phyloP scores from a whole-genome alignment of 2,888 invertebrate genomes.

The Chydorus sphaericus region DNA sequence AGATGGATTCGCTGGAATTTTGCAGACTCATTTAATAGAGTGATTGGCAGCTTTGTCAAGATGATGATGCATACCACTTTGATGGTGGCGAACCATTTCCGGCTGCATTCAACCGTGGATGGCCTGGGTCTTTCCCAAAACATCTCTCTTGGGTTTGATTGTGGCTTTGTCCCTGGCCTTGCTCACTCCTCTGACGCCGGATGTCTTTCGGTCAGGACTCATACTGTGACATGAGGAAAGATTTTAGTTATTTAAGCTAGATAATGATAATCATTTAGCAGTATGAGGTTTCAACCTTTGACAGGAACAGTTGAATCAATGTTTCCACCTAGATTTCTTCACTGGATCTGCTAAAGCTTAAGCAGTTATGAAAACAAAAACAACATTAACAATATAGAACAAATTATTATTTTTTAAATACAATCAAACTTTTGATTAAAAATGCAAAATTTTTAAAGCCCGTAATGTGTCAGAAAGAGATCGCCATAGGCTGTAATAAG shows the following conservation, averaged over 20 bases:
- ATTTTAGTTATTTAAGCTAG: no score
- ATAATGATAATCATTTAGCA: background rate
- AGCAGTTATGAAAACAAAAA: no score
- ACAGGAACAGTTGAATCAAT: conserved; percentile 68
- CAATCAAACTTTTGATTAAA: no score
- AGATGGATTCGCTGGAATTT: conserved; percentile 85
- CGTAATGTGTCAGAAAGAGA: no score
- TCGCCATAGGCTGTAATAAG: no score
- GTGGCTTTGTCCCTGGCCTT: conserved; percentile 79
- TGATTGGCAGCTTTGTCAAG: conserved; percentile 85
- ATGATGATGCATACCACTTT: conserved; percentile 73
- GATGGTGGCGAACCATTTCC: conserved; percentile 98
- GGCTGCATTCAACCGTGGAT: conserved; percentile 93
- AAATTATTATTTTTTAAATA: no score
- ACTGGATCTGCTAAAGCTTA: no score
- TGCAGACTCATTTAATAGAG: conserved; percentile 78
- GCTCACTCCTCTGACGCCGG: conserved; percentile 67
- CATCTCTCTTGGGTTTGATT: conserved; percentile 84
- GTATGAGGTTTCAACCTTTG: conserved; percentile 51
- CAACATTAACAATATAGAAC: no score
- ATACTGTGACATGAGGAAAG: conserved; percentile 52
- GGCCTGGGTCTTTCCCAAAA: conserved; percentile 68
- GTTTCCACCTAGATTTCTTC: conserved; percentile 35
- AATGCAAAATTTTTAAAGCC: no score
- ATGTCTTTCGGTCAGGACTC: conserved; percentile 75